Evolutionary conservation across 2,888 invertebrate species (phyloP).

Genomic region (Leptinotarsa haldemani): DNA sequence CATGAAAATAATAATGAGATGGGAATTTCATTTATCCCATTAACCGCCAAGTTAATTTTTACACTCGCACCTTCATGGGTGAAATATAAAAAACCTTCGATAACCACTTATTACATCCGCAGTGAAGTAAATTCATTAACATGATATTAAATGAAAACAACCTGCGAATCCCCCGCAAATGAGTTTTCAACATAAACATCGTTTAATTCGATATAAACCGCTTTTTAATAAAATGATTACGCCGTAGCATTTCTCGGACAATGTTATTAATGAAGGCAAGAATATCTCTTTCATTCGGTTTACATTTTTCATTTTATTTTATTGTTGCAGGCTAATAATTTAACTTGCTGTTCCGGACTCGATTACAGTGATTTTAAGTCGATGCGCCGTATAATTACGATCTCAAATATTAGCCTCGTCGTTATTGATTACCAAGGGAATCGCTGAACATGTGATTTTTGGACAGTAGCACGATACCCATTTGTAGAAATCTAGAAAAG

Average conservation of each 20-base stretch:
- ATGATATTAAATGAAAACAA: background rate
- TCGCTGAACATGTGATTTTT: slow-evolving; percentile 19
- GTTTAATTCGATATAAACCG: background rate
- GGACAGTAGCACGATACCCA: background rate
- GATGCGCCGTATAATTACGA: slow-evolving; percentile 30
- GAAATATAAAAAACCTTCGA: background rate
- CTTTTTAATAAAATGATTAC: background rate
- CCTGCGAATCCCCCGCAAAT: background rate
- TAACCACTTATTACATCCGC: background rate
- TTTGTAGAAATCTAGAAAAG: background rate
- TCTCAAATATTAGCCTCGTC: slow-evolving; percentile 22
- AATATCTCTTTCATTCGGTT: background rate
- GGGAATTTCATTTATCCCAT: too few species aligned
- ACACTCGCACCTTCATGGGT: background rate
- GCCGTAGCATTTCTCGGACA: background rate
- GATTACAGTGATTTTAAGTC: slow-evolving; percentile 21
- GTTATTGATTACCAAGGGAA: slow-evolving; percentile 46
- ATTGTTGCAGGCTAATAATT: slow-evolving; percentile 2
- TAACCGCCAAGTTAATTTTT: too few species aligned
- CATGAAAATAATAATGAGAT: too few species aligned
- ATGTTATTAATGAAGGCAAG: slow-evolving; percentile 2
- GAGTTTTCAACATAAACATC: background rate
- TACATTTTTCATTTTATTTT: slow-evolving; percentile 16
- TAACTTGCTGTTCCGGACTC: slow-evolving; percentile 6
- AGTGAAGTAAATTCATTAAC: slow-evolving; percentile 2